Conservation (phyloP, 2,113 vertebrate species). For the Chaetodon trifascialis region DNA sequence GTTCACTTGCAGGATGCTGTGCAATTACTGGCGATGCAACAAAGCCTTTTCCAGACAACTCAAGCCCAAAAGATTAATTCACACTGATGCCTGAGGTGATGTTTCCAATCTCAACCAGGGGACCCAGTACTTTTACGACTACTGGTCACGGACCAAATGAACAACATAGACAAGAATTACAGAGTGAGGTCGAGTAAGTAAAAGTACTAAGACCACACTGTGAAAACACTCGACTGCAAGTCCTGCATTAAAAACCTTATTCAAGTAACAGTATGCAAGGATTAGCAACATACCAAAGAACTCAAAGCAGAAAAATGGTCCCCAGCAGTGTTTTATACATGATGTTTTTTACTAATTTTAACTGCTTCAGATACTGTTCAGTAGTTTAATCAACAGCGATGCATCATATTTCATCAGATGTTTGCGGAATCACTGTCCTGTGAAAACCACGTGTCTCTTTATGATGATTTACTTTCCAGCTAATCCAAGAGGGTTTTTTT, state of each 20-base stretch:
- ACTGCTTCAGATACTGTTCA: no score
- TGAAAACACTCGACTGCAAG: background rate
- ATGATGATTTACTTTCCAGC: no score
- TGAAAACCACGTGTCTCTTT: no score
- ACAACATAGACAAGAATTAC: background rate
- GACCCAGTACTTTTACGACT: background rate
- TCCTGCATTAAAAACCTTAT: background rate
- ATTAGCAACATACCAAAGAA: no score
- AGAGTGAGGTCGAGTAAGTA: background rate
- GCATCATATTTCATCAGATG: no score
- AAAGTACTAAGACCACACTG: background rate
- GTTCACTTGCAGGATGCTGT: background rate
- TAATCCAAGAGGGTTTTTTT: no score
- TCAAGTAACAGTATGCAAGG: background rate
- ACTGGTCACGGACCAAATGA: background rate
- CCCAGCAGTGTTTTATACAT: background rate
- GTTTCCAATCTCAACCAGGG: conserved; percentile 18
- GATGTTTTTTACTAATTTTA: background rate
- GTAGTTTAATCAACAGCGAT: no score
- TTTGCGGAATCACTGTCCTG: no score
- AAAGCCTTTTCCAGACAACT: conserved; percentile 5
- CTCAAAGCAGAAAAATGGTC: background rate
- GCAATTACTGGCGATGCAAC: conserved; percentile 35
- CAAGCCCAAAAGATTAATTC: conserved; percentile 14
- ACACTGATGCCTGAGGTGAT: background rate